Evolutionary conservation across 2,113 vertebrate species (phyloP).

Genomic region (Raja brachyura): DNA sequence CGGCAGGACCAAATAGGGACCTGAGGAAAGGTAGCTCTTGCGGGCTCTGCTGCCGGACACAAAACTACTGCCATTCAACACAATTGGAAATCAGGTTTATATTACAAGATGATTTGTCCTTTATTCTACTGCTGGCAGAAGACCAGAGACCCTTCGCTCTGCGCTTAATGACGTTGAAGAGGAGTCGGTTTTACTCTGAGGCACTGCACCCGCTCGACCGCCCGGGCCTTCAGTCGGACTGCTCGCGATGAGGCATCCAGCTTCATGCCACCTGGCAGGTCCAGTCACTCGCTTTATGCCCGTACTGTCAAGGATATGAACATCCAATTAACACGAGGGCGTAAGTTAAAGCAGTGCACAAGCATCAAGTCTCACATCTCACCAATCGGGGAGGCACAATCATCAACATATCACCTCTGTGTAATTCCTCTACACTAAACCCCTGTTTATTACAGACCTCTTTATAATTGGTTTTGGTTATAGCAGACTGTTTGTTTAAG

Average conservation of each 20-base stretch:
- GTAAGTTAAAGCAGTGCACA: background rate
- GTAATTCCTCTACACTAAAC: too few relatives aligned
- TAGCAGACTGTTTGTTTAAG: too few relatives aligned
- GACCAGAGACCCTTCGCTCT: background rate
- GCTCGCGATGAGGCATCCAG: background rate
- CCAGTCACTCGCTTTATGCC: conserved; percentile 67
- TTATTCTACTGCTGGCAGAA: background rate
- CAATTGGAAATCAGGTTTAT: background rate
- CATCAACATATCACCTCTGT: background rate
- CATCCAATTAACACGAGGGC: background rate
- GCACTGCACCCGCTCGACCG: background rate
- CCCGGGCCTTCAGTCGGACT: background rate
- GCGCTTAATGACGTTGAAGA: too few relatives aligned
- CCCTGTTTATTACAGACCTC: too few relatives aligned
- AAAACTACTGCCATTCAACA: background rate
- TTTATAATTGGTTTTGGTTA: too few relatives aligned
- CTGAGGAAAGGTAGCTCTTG: background rate
- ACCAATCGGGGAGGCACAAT: background rate
- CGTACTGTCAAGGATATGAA: conserved; percentile 54
- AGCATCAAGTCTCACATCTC: background rate
- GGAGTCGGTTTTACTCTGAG: background rate
- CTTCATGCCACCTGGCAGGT: conserved; percentile 56
- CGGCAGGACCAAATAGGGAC: background rate
- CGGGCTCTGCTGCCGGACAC: background rate
- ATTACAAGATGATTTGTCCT: background rate